A percentile compares a stretch with the other conserved stretches of the same genome.
Conservation (phyloP, 1,140 invertebrate genomes). For the Chionoecetes opilio region DNA sequence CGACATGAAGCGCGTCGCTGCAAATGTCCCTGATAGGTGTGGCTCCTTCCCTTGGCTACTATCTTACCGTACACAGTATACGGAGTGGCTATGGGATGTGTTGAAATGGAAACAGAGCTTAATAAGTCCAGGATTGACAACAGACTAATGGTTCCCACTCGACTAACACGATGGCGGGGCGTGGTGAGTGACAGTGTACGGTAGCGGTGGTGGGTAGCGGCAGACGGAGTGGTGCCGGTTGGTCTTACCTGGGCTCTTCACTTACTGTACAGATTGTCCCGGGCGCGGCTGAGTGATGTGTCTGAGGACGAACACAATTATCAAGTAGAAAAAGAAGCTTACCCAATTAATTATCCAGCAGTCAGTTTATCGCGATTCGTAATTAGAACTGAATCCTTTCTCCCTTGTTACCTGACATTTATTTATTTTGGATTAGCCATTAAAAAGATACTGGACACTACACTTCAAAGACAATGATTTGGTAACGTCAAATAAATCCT, state of each 20-base stretch:
- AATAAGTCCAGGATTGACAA: neutral
- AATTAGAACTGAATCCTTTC: no score
- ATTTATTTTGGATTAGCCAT: no score
- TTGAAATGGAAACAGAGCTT: neutral
- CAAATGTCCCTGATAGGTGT: neutral
- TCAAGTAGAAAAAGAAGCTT: no score
- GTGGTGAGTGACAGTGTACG: constrained; percentile 12
- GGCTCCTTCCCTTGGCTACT: neutral
- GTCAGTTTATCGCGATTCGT: no score
- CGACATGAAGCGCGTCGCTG: neutral
- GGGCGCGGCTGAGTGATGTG: neutral
- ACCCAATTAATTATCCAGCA: no score
- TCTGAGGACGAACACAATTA: neutral
- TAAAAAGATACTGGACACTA: no score
- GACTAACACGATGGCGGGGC: neutral
- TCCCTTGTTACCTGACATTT: no score
- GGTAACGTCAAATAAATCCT: no score
- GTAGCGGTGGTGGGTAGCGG: neutral
- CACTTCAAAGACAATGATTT: no score
- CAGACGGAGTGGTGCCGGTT: neutral
- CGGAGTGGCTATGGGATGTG: constrained; percentile 1
- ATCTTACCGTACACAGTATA: neutral
- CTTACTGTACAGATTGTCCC: neutral
- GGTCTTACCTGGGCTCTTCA: neutral
- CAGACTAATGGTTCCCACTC: neutral